Evolutionary conservation across 1,140 invertebrate genomes (phyloP).

Genomic region (Drusus annulatus): DNA sequence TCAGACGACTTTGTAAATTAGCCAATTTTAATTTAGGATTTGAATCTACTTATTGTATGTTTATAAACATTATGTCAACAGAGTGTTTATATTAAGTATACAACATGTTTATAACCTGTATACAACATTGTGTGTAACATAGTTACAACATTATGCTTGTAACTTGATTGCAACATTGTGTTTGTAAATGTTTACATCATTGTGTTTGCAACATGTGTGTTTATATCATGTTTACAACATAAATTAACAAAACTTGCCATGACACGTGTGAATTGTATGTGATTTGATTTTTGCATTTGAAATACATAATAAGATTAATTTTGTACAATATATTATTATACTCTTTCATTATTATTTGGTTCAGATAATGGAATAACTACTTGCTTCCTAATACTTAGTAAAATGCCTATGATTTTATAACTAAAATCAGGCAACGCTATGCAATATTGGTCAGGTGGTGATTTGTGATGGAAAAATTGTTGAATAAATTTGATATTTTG

Average conservation of each 20-base stretch:
- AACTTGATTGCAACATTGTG: too few relatives aligned
- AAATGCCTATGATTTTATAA: not conserved
- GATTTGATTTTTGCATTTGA: slow-evolving; percentile 31
- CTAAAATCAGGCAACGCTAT: not conserved
- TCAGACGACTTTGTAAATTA: slow-evolving; percentile 12
- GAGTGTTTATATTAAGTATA: too few relatives aligned
- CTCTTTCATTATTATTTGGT: not conserved
- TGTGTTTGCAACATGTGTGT: too few relatives aligned
- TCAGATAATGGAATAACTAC: not conserved
- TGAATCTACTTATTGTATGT: slow-evolving; percentile 23
- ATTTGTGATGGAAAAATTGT: not conserved
- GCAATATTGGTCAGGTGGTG: not conserved
- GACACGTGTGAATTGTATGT: slow-evolving; percentile 13
- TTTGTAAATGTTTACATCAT: too few relatives aligned
- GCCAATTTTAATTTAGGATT: slow-evolving; percentile 24
- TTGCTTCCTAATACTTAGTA: not conserved
- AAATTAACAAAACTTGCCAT: slow-evolving; percentile 30
- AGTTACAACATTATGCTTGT: not conserved
- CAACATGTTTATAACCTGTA: too few relatives aligned
- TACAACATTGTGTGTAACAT: not conserved
- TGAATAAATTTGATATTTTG: not conserved
- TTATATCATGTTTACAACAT: too few relatives aligned
- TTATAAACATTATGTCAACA: slow-evolving; percentile 6
- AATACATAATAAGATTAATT: slow-evolving; percentile 2
- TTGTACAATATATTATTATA: slow-evolving; percentile 14